Evolutionary conservation across 2,888 invertebrate species (phyloP).

Genomic region (Andrena praecox): DNA sequence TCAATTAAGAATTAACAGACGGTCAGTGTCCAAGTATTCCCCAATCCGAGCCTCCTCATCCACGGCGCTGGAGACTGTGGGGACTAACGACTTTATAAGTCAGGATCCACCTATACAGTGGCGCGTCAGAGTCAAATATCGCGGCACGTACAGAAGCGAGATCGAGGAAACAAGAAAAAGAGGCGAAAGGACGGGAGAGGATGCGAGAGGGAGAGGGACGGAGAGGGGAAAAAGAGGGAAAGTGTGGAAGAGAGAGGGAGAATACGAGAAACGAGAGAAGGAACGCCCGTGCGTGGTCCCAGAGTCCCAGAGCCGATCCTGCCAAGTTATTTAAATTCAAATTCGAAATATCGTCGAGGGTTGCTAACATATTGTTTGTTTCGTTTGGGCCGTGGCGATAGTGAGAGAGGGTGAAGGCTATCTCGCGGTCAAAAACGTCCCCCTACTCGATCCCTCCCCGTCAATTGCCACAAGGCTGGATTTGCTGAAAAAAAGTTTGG

Average conservation of each 20-base stretch:
- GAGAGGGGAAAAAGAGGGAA: slow-evolving; percentile 71
- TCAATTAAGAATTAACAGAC: slow-evolving; percentile 80
- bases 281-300: slow-evolving; percentile 83
- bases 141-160: slow-evolving; percentile 61
- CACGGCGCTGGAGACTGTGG: slow-evolving; percentile 42
- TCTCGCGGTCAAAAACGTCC: slow-evolving; percentile 71
- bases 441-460: slow-evolving; percentile 50
- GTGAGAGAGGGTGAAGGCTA: slow-evolving; percentile 75
- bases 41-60: slow-evolving; percentile 23
- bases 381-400: slow-evolving; percentile 80
- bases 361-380: slow-evolving; percentile 85
- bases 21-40: slow-evolving; percentile 48
- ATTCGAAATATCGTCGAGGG: slow-evolving; percentile 85
- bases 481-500: slow-evolving; percentile 32
- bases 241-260: slow-evolving; percentile 58
- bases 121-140: slow-evolving; percentile 62
- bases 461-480: slow-evolving; percentile 58
- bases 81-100: slow-evolving; percentile 75
- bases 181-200: slow-evolving; percentile 56
- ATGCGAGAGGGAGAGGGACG: slow-evolving; percentile 50
- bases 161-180: slow-evolving; percentile 64
- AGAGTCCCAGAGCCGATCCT: slow-evolving; percentile 85
- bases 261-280: slow-evolving; percentile 72
- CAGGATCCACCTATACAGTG: slow-evolving; percentile 38
- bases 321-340: slow-evolving; percentile 85